phyloP scores from a whole-genome alignment of 2,888 invertebrate species.

The Dolichopus griseipennis region DNA sequence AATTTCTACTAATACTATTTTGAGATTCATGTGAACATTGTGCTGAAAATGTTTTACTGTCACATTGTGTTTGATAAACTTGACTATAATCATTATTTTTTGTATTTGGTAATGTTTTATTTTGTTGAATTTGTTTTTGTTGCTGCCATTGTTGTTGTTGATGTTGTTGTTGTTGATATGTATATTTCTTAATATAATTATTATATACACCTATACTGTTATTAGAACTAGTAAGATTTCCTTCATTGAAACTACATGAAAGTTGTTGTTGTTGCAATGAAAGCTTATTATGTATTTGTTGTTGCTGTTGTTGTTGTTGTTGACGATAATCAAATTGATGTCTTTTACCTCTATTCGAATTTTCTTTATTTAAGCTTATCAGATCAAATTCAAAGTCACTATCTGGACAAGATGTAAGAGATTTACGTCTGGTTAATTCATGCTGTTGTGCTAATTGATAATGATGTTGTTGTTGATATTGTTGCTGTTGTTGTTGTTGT shows the following conservation, averaged over 20 bases:
- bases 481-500: constrained; percentile 19
- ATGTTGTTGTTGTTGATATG: constrained; percentile 18
- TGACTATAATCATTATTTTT: not conserved
- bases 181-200: not conserved
- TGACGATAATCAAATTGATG: constrained; percentile 12
- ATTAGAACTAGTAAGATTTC: not conserved
- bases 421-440: not conserved
- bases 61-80: not conserved
- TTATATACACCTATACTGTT: not conserved
- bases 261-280: constrained; percentile 11
- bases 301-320: constrained; percentile 13
- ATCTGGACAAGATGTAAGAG: constrained; percentile 11
- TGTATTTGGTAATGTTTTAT: not conserved
- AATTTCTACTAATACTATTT: not conserved
- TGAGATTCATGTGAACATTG: constrained; percentile 12
- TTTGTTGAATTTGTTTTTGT: constrained; percentile 14
- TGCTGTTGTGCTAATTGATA: constrained; percentile 9
- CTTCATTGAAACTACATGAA: not conserved
- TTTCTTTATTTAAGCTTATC: constrained; percentile 17
- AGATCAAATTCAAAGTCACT: not conserved
- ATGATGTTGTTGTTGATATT: constrained; percentile 20
- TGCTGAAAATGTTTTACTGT: constrained; percentile 13
- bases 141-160: constrained; percentile 16
- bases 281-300: constrained; percentile 13
- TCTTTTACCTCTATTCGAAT: constrained; percentile 16